Percentiles rank a stretch among this genome's conserved stretches.
Evolutionary conservation across 2,888 invertebrate genomes (phyloP).

Genomic region (Archips crataeganus): DNA sequence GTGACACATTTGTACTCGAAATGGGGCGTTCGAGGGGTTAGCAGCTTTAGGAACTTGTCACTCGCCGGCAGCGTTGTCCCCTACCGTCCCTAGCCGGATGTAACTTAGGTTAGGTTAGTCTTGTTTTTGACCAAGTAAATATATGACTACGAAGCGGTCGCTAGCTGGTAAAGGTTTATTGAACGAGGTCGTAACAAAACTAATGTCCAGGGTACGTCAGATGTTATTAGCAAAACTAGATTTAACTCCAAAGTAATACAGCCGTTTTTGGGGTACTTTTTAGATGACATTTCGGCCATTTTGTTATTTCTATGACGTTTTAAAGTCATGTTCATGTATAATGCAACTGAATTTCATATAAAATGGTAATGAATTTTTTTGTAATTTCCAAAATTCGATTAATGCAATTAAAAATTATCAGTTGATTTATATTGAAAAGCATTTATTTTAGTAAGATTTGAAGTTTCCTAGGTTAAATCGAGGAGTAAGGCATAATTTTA

Average conservation of each 20-base stretch:
- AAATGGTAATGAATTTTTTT: background rate
- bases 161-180: slow-evolving; percentile 20
- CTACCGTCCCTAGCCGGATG: slow-evolving; percentile 38
- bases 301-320: too few species aligned
- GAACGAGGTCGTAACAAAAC: slow-evolving; percentile 8
- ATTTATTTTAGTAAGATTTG: background rate
- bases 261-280: too few species aligned
- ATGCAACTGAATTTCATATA: background rate
- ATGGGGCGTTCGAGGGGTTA: too few species aligned
- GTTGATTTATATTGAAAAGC: background rate
- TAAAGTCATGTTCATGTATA: background rate
- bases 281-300: too few species aligned
- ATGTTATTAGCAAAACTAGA: background rate
- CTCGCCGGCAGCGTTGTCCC: slow-evolving; percentile 8
- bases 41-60: background rate
- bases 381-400: background rate
- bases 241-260: background rate
- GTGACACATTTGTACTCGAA: too few species aligned
- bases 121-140: slow-evolving; percentile 32
- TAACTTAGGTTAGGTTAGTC: slow-evolving; percentile 31
- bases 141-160: slow-evolving; percentile 44
- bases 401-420: too few species aligned
- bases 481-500: too few species aligned
- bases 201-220: background rate
- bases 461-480: too few species aligned